Evolutionary conservation across 2,113 vertebrate species (phyloP), one percentile per base, ranked within the genome.

Genomic region (Enhydra lutris): DNA sequence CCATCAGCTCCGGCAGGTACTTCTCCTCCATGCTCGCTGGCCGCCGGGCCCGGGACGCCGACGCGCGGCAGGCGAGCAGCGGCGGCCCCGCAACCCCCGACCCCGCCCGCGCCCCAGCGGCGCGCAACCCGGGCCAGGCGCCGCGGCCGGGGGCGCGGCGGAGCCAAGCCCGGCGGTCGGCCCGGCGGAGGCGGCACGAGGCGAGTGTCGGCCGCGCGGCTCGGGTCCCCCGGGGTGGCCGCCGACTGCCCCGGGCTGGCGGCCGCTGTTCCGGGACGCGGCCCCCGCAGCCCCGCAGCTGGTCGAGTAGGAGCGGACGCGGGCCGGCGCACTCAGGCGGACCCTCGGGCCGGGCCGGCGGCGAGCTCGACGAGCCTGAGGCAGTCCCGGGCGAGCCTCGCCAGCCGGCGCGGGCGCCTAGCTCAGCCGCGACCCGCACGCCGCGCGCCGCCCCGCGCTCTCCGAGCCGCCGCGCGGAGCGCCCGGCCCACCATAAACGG

Each of bases 1-100:
- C 99, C 99, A 99, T 99, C 98, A 99, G 99, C 99, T 99, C 99
- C 96, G 99, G 99, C 98, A 99, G 99, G 98, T 99, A 99, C 99
- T 99, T 99, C 98, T 99, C 99, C 96, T 99, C 99, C 94, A 95
- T 98, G 97, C 97, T 97, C 93, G 89, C 91, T 87, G 76, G 89
- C 96, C 91, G 86, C 92, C 86, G 92, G 92, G 74, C 95, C 95
- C 83, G 92, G 89, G 91, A 86, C 39, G 81, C 45, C 79, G 95
- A 89, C 78, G 50, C 76, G 39, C 39, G 23, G 76, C 97, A 93
- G 67, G 2, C 84, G 34, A 24, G 93, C 89, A 34, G 82, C 61
- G 26, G 89, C 78, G 6, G 63, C 85, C 89, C 39, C 95, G 90
- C 93, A 63, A 10, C 47, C 88, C 95, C 74, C 89, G 91, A 52